Evolutionary conservation across 1,140 invertebrate genomes (phyloP).

Genomic region (Diorhabda sublineata): DNA sequence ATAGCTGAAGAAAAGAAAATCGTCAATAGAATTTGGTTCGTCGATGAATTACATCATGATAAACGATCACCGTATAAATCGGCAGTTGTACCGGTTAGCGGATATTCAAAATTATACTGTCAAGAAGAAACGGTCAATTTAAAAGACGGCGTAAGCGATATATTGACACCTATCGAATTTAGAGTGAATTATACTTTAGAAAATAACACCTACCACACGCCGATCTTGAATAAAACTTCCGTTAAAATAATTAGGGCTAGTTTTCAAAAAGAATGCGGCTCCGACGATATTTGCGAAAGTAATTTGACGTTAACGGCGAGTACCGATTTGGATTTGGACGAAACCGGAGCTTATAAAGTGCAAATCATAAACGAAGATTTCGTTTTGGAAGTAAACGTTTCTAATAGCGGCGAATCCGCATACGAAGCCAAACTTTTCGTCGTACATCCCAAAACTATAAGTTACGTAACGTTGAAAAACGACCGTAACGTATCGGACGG

Average conservation of each 20-base stretch:
- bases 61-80: constrained; percentile 19
- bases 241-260: constrained; percentile 75
- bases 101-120: constrained; percentile 52
- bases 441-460: constrained; percentile 69
- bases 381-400: constrained; percentile 67
- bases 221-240: constrained; percentile 85
- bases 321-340: constrained; percentile 24
- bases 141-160: constrained; percentile 79
- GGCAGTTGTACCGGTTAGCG: constrained; percentile 21
- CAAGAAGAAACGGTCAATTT: constrained; percentile 73
- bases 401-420: constrained; percentile 81
- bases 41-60: constrained; percentile 38
- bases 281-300: constrained; percentile 85
- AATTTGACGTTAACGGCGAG: constrained; percentile 68
- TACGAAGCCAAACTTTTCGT: constrained; percentile 86
- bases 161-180: constrained; percentile 81
- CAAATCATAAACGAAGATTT: constrained; percentile 60
- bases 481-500: constrained; percentile 26
- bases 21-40: constrained; percentile 75
- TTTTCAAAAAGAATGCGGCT: constrained; percentile 91
- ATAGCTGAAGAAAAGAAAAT: constrained; percentile 33
- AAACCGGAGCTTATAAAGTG: constrained; percentile 21
- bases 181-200: constrained; percentile 77
- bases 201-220: constrained; percentile 69
- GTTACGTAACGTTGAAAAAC: constrained; percentile 58